These are phyloP conservation scores for Pandemis heparana DNA, from an alignment of 2,888 invertebrate genomes.

Conservation along the genomic window DNA sequence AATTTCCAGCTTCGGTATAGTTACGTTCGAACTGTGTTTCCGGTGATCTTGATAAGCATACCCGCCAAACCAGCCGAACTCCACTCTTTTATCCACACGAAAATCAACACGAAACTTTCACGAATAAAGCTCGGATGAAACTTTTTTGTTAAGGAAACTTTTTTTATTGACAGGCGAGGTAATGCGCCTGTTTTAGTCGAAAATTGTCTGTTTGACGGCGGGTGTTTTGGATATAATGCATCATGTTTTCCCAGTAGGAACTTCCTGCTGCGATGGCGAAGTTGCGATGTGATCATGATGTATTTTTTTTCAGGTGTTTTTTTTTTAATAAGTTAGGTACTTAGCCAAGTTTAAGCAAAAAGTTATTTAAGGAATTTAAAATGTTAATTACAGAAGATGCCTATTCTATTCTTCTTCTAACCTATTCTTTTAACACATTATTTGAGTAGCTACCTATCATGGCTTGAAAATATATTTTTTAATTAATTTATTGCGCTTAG, in stretches of 20 bases:
- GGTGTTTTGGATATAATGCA: background rate
- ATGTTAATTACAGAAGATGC: too few relatives aligned
- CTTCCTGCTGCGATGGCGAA: background rate
- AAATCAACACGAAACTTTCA: constrained; percentile 51
- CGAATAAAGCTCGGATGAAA: constrained; percentile 46
- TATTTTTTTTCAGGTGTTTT: background rate
- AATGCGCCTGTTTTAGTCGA: constrained; percentile 25
- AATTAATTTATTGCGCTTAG: too few relatives aligned
- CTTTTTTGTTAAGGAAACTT: constrained; percentile 48
- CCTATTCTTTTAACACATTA: too few relatives aligned
- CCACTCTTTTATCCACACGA: constrained; percentile 44
- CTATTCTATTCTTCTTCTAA: too few relatives aligned
- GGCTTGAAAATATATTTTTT: too few relatives aligned
- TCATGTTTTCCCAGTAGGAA: background rate
- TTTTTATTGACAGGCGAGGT: constrained; percentile 51
- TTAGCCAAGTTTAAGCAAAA: too few relatives aligned
- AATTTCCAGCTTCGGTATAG: constrained; percentile 27
- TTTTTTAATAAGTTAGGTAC: too few relatives aligned
- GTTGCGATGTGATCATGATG: background rate
- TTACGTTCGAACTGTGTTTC: constrained; percentile 26
- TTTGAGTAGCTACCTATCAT: too few relatives aligned
- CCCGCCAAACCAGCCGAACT: constrained; percentile 40
- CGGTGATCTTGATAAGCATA: constrained; percentile 42
- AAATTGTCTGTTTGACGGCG: constrained; percentile 12
- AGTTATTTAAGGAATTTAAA: too few relatives aligned